Evolutionary conservation across 2,888 invertebrate species (phyloP).

Genomic region (Epinotia bilunana): DNA sequence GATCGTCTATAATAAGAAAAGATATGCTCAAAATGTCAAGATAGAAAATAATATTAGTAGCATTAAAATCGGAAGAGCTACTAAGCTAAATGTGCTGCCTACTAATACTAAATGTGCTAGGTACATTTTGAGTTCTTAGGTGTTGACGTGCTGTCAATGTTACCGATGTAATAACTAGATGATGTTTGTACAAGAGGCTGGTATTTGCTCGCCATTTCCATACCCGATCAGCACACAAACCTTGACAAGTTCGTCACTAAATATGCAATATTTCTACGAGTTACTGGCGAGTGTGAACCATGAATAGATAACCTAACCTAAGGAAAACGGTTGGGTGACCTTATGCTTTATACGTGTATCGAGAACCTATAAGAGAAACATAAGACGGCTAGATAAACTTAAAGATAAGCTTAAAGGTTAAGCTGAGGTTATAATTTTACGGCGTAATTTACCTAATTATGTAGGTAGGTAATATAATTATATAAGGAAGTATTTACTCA

Average conservation of each 20-base stretch:
- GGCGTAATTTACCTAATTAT: too few relatives aligned
- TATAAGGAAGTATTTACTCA: too few relatives aligned
- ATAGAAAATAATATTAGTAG: too few relatives aligned
- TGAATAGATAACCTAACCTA: not conserved
- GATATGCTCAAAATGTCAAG: too few relatives aligned
- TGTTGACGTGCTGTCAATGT: not conserved
- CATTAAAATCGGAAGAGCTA: too few relatives aligned
- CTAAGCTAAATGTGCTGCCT: too few relatives aligned
- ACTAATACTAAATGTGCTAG: too few relatives aligned
- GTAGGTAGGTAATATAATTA: too few relatives aligned
- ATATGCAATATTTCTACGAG: not conserved
- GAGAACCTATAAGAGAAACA: not conserved
- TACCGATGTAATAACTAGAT: not conserved
- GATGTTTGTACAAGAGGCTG: constrained; percentile 7
- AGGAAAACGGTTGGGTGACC: constrained; percentile 11
- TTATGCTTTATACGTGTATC: not conserved
- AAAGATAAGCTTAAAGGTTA: too few relatives aligned
- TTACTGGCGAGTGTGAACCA: not conserved
- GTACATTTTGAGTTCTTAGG: not conserved
- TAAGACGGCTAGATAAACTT: not conserved
- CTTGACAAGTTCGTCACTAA: constrained; percentile 3
- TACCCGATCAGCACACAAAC: constrained; percentile 15
- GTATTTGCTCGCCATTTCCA: constrained; percentile 24
- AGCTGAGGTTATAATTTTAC: too few relatives aligned
- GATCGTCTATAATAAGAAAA: too few relatives aligned